Evolutionary conservation across 2,888 invertebrate species (phyloP).

Genomic region (Plemyria rubiginata): DNA sequence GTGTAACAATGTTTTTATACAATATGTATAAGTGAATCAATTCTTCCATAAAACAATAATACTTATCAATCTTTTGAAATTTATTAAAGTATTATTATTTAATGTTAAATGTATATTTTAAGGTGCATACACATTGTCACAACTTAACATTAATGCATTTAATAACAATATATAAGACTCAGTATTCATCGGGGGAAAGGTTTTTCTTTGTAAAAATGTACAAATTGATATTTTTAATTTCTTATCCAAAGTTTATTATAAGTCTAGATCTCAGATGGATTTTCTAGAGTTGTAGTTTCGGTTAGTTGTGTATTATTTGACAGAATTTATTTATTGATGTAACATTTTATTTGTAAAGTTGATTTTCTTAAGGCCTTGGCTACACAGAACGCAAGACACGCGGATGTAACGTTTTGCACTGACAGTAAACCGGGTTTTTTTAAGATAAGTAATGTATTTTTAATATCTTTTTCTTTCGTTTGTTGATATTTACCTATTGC

Average conservation of each 20-base stretch:
- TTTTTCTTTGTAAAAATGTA: slow-evolving; percentile 81
- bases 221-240: slow-evolving; percentile 65
- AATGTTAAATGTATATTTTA: slow-evolving; percentile 66
- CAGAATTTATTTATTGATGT: slow-evolving; percentile 81
- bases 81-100: slow-evolving; percentile 68
- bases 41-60: slow-evolving; percentile 72
- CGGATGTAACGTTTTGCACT: no score
- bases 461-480: no score
- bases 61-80: slow-evolving; percentile 64
- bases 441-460: no score
- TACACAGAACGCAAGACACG: slow-evolving; percentile 15
- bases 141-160: slow-evolving; percentile 56
- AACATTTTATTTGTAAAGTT: slow-evolving; percentile 70
- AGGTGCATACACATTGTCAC: slow-evolving; percentile 68
- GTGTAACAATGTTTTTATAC: slow-evolving; percentile 64
- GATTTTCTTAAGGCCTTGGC: slow-evolving; percentile 53
- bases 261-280: slow-evolving; percentile 82
- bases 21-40: slow-evolving; percentile 54
- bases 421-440: no score
- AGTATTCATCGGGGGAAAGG: slow-evolving; percentile 57
- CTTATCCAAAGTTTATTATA: slow-evolving; percentile 83
- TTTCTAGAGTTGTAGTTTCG: slow-evolving; percentile 70
- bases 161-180: slow-evolving; percentile 50
- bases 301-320: slow-evolving; percentile 67
- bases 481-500: no score